Evolutionary conservation across 2,797 vertebrate species (phyloP).

Genomic region (Phoebastria nigripes): DNA sequence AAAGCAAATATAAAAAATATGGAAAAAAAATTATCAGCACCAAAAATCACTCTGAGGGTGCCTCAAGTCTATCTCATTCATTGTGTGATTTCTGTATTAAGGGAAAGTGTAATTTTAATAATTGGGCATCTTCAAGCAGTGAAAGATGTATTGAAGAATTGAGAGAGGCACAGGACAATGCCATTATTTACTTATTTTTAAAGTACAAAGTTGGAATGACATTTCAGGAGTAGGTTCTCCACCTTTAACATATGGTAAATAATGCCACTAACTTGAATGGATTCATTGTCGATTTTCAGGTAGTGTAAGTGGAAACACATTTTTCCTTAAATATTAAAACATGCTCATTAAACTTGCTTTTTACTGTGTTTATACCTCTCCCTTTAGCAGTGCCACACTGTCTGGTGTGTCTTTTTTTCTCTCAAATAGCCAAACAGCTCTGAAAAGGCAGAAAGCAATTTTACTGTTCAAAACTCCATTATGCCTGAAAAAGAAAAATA

Average conservation of each 20-base stretch:
- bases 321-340: conserved; percentile 37
- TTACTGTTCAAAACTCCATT: conserved; percentile 42
- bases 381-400: background rate
- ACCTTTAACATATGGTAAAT: background rate
- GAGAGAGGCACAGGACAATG: background rate
- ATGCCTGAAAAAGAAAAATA: conserved; percentile 45
- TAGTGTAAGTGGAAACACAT: conserved; percentile 39
- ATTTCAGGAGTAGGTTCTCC: background rate
- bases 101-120: background rate
- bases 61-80: background rate
- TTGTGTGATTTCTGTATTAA: background rate
- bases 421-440: background rate
- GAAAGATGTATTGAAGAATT: background rate
- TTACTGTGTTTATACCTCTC: background rate
- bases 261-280: background rate
- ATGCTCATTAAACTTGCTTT: conserved; percentile 8
- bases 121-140: background rate
- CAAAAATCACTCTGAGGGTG: background rate
- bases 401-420: background rate
- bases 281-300: conserved; percentile 25
- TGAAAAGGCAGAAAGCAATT: conserved; percentile 37
- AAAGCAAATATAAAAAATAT: background rate
- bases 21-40: background rate
- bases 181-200: background rate
- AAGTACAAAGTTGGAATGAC: background rate